phyloP scores from a whole-genome alignment of 2,888 invertebrate species.

The Rhamnusium bicolor region DNA sequence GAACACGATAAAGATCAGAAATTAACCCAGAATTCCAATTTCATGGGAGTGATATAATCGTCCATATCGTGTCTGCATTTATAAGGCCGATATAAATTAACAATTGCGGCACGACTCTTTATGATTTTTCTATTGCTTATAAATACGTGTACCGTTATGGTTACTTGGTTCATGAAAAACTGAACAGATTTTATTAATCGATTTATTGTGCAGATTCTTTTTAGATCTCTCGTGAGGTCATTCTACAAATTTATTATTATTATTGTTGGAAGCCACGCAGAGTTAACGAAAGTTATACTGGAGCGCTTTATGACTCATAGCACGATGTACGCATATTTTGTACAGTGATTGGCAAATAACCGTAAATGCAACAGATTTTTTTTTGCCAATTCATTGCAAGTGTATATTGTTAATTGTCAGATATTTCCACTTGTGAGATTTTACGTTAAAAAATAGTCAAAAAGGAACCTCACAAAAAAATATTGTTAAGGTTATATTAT shows the following conservation, averaged over 20 bases:
- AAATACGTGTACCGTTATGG: slow-evolving; percentile 22
- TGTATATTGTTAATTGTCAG: too few species aligned
- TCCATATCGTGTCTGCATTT: slow-evolving; percentile 9
- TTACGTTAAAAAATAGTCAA: too few species aligned
- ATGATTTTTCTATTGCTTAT: slow-evolving; percentile 9
- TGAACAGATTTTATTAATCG: slow-evolving; percentile 8
- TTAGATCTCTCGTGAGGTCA: slow-evolving; percentile 6
- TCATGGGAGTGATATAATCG: slow-evolving; percentile 18
- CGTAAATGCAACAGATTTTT: too few species aligned
- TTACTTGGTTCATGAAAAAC: slow-evolving; percentile 6
- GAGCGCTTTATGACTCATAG: neutral
- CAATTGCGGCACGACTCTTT: slow-evolving; percentile 20
- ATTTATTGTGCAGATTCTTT: slow-evolving; percentile 1
- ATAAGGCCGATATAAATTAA: slow-evolving; percentile 4
- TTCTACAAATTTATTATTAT: neutral
- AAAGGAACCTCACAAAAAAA: too few species aligned
- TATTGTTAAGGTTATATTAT: too few species aligned
- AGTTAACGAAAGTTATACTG: neutral
- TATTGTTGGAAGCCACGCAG: neutral
- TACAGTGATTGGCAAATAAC: neutral
- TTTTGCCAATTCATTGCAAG: too few species aligned
- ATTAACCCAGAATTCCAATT: slow-evolving; percentile 24
- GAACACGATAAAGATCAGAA: slow-evolving; percentile 11
- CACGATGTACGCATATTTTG: neutral
- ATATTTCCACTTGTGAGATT: too few species aligned